Base-by-base conservation (phyloP, 2,113 vertebrate species). In the Miniopterus natalensis region DNA sequence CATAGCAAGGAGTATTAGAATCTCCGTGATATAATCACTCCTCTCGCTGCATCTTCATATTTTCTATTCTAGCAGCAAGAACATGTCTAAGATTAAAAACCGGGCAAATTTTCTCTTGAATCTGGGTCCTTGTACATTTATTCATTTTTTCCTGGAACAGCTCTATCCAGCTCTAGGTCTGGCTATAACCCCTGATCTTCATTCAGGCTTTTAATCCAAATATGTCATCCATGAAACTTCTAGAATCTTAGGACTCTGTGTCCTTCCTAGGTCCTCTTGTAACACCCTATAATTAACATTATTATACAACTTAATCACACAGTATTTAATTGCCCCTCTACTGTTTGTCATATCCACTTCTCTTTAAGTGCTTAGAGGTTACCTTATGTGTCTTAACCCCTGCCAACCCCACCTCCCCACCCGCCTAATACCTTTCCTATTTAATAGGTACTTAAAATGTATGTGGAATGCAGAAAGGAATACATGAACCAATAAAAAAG, bases 401-500 rank as follows among this genome's bases (percentile, higher is more conserved):
- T 73, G 89, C 40, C 8, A 51, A 6, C 4, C 40, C 10, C 4
- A 5, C 5, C 2, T 3, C 1, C 8, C 14, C 9, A 10, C 25
- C 61, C 4, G 14, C 23, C 8, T 75, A 65, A 36, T 57, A 47
- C 10, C 4, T n/a, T 45, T 12, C 11, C 23, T 42, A 51, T 45
- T 15, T 63, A 74, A 86, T 27, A 84, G 12, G 73, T 68, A 14
- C 63, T 78, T 61, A 66, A 89, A 66, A 68, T 74, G 18, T 45
- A 8, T 20, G 0, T 81, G 6, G 2, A 31, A 75, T 71, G 7
- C 2, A 90, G 23, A 80, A 90, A 51, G 17, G 8, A 71, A 81
- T 63, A 40, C 1, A 31, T 11, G 13, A 63, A 53, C 2, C n/a
- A 47, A 61, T n/a, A 6, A 21, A 49, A 74, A 31, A 55, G 23